Evolutionary conservation across 2,113 vertebrate species (phyloP), one percentile per base, ranked within the genome.

Genomic region (Phodopus roborovskii): DNA sequence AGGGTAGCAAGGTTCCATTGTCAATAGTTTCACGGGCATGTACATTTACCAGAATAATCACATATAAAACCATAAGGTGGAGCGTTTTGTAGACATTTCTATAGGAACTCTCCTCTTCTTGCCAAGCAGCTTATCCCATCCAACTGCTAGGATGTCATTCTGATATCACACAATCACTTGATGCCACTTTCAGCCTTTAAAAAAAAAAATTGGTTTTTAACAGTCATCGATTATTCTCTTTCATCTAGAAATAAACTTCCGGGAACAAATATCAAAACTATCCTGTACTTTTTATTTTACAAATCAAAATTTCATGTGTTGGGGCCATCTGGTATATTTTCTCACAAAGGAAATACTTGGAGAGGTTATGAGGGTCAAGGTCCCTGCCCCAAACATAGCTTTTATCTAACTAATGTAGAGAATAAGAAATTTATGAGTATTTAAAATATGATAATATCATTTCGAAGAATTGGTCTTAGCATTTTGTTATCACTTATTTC

Each of bases 391-490:
- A 9, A 36, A 48, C 19, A 48, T 3, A 48, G 48, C n/a, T 74
- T 92, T 93, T 95, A 56, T 68, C n/a, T 78, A 85, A 92, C 48
- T 85, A 95, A 88, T 89, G 56, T 58, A 94, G 64, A 93, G 58
- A 95, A 81, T 92, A 56, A 33, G 45, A 92, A 62, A 62, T 78
- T 89, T 82, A 94, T 96, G 68, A 95, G 39, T 74, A 68, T 88
- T 86, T 95, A 97, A 39, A 92, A 91, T 96, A 77, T 11, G 9
- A 90, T 95, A 92, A 88, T 96, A 68, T 17, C 12, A 92, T 96
- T 96, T 93, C 22, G 78, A 93, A 74, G 22, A 85, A n/a, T 90
- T 90, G 62, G 28, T 91, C 93, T 66, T 42, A 28, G 11, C 7
- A 89, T 24, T 33, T 86, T 81, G 26, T 82, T 94, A 95, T 88